A percentile compares a stretch with the other conserved stretches of the same genome.
Conservation (phyloP, 2,888 invertebrate species). For the Yponomeuta sedellus region DNA sequence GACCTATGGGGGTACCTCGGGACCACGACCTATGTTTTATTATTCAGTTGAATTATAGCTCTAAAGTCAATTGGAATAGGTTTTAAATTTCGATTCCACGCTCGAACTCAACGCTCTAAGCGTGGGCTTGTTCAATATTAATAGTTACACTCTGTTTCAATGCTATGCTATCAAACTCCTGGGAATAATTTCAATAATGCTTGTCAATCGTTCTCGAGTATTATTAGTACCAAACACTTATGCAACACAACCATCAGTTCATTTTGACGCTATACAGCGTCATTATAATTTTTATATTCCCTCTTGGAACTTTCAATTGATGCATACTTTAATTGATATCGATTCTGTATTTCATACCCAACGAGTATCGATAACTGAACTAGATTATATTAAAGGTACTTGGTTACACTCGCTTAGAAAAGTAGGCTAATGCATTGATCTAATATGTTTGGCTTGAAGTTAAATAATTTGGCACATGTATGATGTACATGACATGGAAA, state of each 20-base stretch:
- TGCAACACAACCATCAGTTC: too few relatives aligned
- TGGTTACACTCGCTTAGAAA: not conserved
- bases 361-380: not conserved
- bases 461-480: not conserved
- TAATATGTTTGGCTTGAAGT: not conserved
- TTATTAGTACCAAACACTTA: too few relatives aligned
- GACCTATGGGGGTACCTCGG: constrained; percentile 28
- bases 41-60: constrained; percentile 1
- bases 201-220: too few relatives aligned
- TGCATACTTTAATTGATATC: not conserved
- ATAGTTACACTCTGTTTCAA: not conserved
- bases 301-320: too few relatives aligned
- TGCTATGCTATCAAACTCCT: too few relatives aligned
- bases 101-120: not conserved
- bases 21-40: not conserved
- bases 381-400: not conserved
- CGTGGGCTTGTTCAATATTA: constrained; percentile 3
- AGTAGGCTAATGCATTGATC: not conserved
- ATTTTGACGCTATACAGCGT: too few relatives aligned
- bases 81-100: not conserved
- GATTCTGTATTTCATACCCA: not conserved
- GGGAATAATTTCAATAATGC: too few relatives aligned
- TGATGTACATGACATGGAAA: not conserved
- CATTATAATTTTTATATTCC: too few relatives aligned
- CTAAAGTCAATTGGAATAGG: not conserved